A percentile compares a stretch with the other conserved stretches of the same genome.
Conservation (phyloP, 2,797 vertebrate species). For the Pseudochirops cupreus region DNA sequence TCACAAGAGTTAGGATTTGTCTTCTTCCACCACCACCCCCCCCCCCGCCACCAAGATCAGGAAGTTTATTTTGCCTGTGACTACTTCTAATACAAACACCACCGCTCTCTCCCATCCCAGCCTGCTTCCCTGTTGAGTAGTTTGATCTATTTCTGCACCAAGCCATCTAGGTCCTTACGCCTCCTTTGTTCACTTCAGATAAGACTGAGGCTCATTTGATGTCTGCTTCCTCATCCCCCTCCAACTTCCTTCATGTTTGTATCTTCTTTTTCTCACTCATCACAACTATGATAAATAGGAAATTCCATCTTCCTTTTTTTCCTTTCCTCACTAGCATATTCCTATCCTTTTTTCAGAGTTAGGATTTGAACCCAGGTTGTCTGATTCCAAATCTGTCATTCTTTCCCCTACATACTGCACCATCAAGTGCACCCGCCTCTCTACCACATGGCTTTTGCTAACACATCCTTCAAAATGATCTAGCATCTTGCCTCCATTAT, state of each 20-base stretch:
- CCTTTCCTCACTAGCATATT: background rate
- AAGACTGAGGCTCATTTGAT: background rate
- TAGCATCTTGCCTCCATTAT: background rate
- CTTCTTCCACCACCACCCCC: background rate
- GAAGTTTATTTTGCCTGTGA: background rate
- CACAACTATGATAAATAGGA: background rate
- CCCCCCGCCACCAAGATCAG: accelerated
- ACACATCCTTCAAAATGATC: background rate
- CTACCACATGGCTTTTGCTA: background rate
- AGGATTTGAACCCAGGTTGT: background rate
- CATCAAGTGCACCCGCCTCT: background rate
- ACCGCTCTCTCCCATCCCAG: background rate
- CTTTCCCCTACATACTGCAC: background rate
- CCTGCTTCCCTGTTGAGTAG: background rate
- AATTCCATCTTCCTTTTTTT: background rate
- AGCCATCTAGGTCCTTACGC: background rate
- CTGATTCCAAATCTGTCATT: background rate
- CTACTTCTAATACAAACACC: background rate
- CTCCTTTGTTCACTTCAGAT: background rate
- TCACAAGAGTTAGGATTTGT: background rate
- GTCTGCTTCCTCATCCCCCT: background rate
- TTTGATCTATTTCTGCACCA: background rate
- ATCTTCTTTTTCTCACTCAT: background rate
- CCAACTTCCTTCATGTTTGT: background rate
- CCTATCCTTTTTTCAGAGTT: background rate